phyloP scores from a whole-genome alignment of 2,113 vertebrate genomes.

The Elephantulus edwardii region DNA sequence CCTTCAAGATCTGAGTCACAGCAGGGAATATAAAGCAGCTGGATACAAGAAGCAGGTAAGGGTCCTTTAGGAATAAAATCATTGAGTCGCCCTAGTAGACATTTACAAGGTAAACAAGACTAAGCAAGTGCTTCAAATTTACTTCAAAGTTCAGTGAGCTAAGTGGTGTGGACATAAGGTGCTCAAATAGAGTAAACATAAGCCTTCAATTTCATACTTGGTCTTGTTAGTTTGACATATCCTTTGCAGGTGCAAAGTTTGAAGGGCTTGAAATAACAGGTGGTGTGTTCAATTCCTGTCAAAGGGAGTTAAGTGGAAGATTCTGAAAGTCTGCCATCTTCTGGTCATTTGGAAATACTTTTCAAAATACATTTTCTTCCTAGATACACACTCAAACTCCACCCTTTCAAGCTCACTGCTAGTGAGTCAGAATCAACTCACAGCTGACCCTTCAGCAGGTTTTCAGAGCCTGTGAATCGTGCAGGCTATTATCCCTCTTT shows the following conservation, averaged over 20 bases:
- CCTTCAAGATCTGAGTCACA: background rate
- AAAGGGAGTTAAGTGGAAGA: background rate
- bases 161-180: background rate
- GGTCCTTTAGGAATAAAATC: background rate
- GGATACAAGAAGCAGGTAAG: background rate
- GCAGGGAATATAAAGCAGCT: too few relatives aligned
- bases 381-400: background rate
- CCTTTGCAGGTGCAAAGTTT: background rate
- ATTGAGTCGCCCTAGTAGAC: background rate
- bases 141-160: background rate
- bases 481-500: too few relatives aligned
- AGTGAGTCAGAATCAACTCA: too few relatives aligned
- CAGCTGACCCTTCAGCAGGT: too few relatives aligned
- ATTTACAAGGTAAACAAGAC: background rate
- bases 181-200: background rate
- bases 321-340: conserved; percentile 67
- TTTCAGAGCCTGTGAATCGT: too few relatives aligned
- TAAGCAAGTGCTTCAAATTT: background rate
- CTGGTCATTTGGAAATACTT: conserved; percentile 47
- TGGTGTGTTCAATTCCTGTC: too few relatives aligned
- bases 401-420: too few relatives aligned
- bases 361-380: background rate
- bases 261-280: background rate
- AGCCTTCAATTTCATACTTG: background rate
- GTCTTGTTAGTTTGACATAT: background rate